Evolutionary conservation across 2,113 vertebrate genomes (phyloP).

Genomic region (Toxotes jaculatrix): DNA sequence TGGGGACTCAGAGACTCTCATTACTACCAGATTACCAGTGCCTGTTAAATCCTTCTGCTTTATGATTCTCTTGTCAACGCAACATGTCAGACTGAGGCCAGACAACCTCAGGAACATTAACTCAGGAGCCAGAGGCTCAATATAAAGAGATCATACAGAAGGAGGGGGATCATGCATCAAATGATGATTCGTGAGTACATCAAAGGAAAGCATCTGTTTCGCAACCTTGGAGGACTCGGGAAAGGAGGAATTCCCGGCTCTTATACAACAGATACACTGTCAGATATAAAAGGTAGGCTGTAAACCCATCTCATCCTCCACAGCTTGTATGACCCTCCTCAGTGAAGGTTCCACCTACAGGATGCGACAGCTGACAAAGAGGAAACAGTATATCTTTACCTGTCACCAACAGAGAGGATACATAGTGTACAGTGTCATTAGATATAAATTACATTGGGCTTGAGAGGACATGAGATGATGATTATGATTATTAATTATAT

Average conservation of each 20-base stretch:
- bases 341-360: constrained; percentile 6
- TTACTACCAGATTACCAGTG: constrained; percentile 43
- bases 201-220: constrained; percentile 75
- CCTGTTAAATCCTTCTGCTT: constrained; percentile 48
- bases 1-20: constrained; percentile 40
- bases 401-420: background rate
- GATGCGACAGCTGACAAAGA: constrained; percentile 12
- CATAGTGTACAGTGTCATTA: background rate
- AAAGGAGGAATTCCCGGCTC: constrained; percentile 27
- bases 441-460: constrained; percentile 2
- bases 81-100: constrained; percentile 53
- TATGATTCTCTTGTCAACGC: constrained; percentile 44
- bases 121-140: constrained; percentile 36
- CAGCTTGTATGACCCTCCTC: constrained; percentile 2
- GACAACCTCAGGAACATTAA: constrained; percentile 48
- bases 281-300: constrained; percentile 12
- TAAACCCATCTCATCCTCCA: background rate
- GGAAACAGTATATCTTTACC: constrained; percentile 14
- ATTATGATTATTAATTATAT: too few relatives aligned
- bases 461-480: background rate
- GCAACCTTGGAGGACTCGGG: constrained; percentile 41
- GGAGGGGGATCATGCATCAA: constrained; percentile 70
- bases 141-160: constrained; percentile 59
- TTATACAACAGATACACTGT: constrained; percentile 13
- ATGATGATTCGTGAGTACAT: constrained; percentile 59